Base-by-base conservation (phyloP, 2,797 vertebrate genomes). In the Macropodus opercularis region DNA sequence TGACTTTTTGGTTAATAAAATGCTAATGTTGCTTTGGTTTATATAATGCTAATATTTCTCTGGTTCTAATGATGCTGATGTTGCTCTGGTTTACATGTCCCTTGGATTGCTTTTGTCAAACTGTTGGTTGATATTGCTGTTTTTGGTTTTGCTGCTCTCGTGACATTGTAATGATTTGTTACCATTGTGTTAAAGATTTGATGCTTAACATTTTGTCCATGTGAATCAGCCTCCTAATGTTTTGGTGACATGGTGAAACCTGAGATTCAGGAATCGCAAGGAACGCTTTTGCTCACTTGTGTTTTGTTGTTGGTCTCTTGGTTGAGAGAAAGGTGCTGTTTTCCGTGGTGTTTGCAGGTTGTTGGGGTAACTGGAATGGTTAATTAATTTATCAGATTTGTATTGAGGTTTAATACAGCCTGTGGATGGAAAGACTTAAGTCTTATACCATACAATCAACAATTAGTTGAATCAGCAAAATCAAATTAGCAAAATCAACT, bases 1-100 rank as follows among this genome's bases (percentile, higher is more conserved):
- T 57, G 29, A 58, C 34, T 51, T 42, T 40, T 19, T 36, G 15
- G 35, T 36, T 17, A n/a, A 36, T 36, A 3, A 8, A 43, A 63
- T 66, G 61, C 63, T 76, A 50, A 72, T 77, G 31, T 72, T 72
- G 58, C 72, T 77, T 11, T 81, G 59, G 57, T 75, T 78, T 53
- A 47, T 9, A 38, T 75, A 31, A 71, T 74, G 54, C 75, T 62
- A 44, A 67, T 60, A 21, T 72, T 70, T 66, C 73, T 78, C 14
- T 55, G 43, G 34, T 64, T 55, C n/a, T 41, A 26, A 6, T 40
- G 42, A 68, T 72, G 55, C 63, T 75, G 31, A 62, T 77, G 48
- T 58, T 68, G 55, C 64, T 65, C 29, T 57, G 43, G 68, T 64
- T 69, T 31, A 55, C 32, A 34, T 67, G 53, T 65, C 31, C 2